Base-by-base conservation (phyloP, 2,888 invertebrate genomes). In the Nomada ferruginata region DNA sequence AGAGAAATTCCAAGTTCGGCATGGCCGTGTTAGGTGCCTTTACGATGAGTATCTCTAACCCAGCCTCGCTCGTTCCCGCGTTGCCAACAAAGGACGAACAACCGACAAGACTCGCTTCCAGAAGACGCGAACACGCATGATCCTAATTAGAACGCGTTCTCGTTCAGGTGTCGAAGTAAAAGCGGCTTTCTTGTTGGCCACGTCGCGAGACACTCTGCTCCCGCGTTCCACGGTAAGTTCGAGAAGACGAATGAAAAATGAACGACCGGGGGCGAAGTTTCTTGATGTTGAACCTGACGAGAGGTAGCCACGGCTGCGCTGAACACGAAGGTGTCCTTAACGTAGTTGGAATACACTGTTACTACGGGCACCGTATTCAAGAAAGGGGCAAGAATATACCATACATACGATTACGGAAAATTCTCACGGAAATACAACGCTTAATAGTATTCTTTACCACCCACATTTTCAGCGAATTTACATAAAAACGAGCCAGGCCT, bases 71-170 rank as follows among this genome's bases (percentile, higher is more conserved):
- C 76, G 76, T 79, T 78, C 65, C 50, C 72, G 55, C 63, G 74
- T 59, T 66, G 60, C 72, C 71, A 81, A 60, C 57, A 83, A 72
- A 71, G 81, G 84, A 81, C 77, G 70, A 61, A 59, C 78, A 64
- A 68, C 79, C 82, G 81, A 84, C 83, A 82, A 83, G 82, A 76
- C 83, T 79, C 82, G 72, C 74, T 64, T 83, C 87, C 79, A 70
- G 76, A 84, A 85, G 89, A 89, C 86, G 85, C 85, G 86, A 92
- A 93, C 93, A 93, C 91, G 92, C 93, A 92, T 93, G 93, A 93
- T 93, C 92, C 92, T 93, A 93, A 93, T 93, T 93, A 93, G 93
- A 91, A 92, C 92, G 89, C 90, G 89, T 89, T 88, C 90, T 89
- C 87, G 90, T 88, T 83, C 82, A 87, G 89, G 89, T 89, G 85